Conservation (phyloP, 2,888 invertebrate species). For the Falcaria lacertinaria region DNA sequence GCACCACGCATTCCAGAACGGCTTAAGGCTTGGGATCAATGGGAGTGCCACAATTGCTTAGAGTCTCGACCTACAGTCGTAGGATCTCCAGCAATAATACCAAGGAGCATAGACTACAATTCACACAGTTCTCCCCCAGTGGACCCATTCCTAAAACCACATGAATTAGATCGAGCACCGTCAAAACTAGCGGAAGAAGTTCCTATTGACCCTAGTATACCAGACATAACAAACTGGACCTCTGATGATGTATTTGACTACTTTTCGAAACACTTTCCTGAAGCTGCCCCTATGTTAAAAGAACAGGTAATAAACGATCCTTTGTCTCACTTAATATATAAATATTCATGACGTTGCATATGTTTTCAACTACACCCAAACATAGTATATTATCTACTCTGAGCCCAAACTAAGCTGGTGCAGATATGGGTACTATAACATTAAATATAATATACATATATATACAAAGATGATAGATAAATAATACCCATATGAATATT, state of each 20-base stretch:
- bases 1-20: conserved; percentile 82
- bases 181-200: conserved; percentile 61
- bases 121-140: conserved; percentile 38
- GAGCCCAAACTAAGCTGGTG: no score
- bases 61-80: conserved; percentile 58
- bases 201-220: conserved; percentile 83
- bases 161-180: conserved; percentile 64
- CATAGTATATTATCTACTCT: no score
- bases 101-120: conserved; percentile 47
- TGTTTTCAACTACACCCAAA: no score
- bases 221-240: conserved; percentile 90
- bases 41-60: conserved; percentile 86
- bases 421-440: no score
- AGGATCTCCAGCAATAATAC: conserved; percentile 56
- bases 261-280: conserved; percentile 87
- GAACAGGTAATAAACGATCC: conserved; percentile 84
- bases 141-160: conserved; percentile 69
- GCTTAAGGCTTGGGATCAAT: conserved; percentile 80
- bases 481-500: no score
- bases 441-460: no score
- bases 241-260: conserved; percentile 90
- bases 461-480: no score
- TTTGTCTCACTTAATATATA: no score
- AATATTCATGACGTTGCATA: no score
- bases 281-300: conserved; percentile 89